Evolutionary conservation across 1,140 invertebrate species (phyloP).

Genomic region (Drosophila triauraria): DNA sequence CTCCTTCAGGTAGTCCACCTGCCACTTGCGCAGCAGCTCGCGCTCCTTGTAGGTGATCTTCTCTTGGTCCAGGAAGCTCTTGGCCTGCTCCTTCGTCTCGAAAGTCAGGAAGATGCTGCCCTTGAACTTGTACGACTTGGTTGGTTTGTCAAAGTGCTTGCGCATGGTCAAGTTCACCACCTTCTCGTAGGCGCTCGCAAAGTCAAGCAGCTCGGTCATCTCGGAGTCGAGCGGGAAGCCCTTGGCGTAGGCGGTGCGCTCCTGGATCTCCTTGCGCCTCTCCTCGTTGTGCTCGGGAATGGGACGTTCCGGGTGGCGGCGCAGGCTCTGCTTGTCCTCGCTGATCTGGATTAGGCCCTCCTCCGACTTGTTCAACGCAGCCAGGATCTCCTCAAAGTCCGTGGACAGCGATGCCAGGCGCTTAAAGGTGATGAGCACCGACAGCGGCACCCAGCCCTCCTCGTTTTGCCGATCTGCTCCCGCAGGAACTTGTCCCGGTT

Average conservation of each 20-base stretch:
- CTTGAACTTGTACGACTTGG: slow-evolving; percentile 91
- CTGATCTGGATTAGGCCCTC: slow-evolving; percentile 91
- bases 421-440: slow-evolving; percentile 95
- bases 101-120: slow-evolving; percentile 96
- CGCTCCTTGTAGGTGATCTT: slow-evolving; percentile 90
- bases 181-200: slow-evolving; percentile 90
- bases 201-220: slow-evolving; percentile 91
- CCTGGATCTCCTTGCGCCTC: slow-evolving; percentile 91
- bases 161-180: slow-evolving; percentile 93
- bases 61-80: slow-evolving; percentile 86
- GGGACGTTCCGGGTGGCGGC: slow-evolving; percentile 91
- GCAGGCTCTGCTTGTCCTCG: slow-evolving; percentile 93
- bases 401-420: slow-evolving; percentile 90
- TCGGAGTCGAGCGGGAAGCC: slow-evolving; percentile 91
- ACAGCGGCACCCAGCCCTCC: slow-evolving; percentile 95
- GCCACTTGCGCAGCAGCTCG: slow-evolving; percentile 90
- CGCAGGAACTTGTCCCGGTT: slow-evolving; percentile 95
- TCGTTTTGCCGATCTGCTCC: slow-evolving; percentile 92
- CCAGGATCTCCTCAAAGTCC: slow-evolving; percentile 90
- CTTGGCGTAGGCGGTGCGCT: slow-evolving; percentile 94
- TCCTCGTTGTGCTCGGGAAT: slow-evolving; percentile 94
- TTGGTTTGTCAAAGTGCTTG: slow-evolving; percentile 88
- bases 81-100: slow-evolving; percentile 90
- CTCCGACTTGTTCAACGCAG: slow-evolving; percentile 91
- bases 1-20: slow-evolving; percentile 89